Conservation (phyloP, 2,888 invertebrate species). For the Deroplatys truncata region DNA sequence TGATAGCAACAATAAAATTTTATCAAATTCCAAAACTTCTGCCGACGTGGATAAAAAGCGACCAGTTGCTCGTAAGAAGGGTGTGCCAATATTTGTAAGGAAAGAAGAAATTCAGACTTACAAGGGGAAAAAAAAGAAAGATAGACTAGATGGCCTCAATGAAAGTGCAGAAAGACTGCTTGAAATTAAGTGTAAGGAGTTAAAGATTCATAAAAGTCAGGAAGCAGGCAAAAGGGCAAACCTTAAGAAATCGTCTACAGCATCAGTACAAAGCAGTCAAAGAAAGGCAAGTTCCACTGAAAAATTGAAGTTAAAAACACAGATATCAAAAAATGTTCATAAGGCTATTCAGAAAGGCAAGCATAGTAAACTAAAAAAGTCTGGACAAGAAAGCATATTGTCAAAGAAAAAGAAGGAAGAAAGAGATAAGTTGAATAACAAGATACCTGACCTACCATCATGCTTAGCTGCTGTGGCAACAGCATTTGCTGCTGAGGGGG, state of each 20-base stretch:
- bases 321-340: constrained; percentile 31
- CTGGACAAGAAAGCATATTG: background rate
- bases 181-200: constrained; percentile 3
- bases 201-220: background rate
- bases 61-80: constrained; percentile 16
- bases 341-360: constrained; percentile 24
- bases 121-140: constrained; percentile 22
- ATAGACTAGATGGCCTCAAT: background rate
- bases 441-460: constrained; percentile 38
- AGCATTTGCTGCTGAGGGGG: constrained; percentile 40
- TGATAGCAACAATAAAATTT: background rate
- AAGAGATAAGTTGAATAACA: background rate
- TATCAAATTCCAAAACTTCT: background rate
- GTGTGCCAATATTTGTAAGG: constrained; percentile 24
- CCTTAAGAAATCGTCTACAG: background rate
- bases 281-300: constrained; percentile 26
- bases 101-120: constrained; percentile 20
- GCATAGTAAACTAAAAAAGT: background rate
- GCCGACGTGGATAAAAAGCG: background rate
- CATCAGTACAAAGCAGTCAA: background rate
- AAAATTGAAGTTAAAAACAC: constrained; percentile 29
- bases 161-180: background rate
- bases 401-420: constrained; percentile 5
- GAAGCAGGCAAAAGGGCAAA: background rate
- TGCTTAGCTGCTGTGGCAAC: constrained; percentile 44